Evolutionary conservation across 1,140 invertebrate genomes (phyloP), one percentile per base, ranked within the genome.

Genomic region (Musca vetustissima): DNA sequence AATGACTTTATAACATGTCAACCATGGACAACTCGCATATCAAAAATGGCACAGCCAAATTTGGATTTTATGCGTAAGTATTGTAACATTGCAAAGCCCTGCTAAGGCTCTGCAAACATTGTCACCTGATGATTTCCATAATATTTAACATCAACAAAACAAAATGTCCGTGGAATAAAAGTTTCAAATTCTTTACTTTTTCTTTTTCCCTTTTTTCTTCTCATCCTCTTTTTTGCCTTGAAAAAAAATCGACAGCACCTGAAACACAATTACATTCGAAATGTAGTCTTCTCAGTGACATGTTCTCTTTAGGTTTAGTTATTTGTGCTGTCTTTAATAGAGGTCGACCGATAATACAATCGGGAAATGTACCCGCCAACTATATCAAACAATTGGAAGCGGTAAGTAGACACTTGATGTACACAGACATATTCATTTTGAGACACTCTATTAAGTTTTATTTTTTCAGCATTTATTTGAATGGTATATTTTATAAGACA

Each of bases 291-390:
- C 85, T 92, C 14, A 95, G 93, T 73, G 97, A 98, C 82, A 97
- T 98, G 93, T 98, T 94, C 84, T 96, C 95, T 1, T 83, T 98
- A 67, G 97, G 97, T 17, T 91, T 98, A 88, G 89, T 96, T 6
- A 92, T 98, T 75, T 94, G 93, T 81, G 87, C 94, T 9, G 89
- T 98, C 69, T 98, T 95, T 85, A 98, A 97, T 84, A 86, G 90
- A 64, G 96, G 96, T 15, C 88, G 89, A 69, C 89, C 93, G 0
- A 84, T 98, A 1, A 91, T 98, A 55, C 91, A 94, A 79, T 92
- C 94, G 1, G 93, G 93, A 81, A 93, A 97, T 83, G 96, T 91
- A 74, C 89, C 89, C 55, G 90, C 93, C 52, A 87, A 90, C 52
- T 98, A 98, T 83, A 83, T 90, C 69, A 97, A 95, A 83, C 95